A percentile compares a stretch with the other conserved stretches of the same genome.
Evolutionary conservation across 2,797 vertebrate species (phyloP).

Genomic region (Sebastolobus alascanus): DNA sequence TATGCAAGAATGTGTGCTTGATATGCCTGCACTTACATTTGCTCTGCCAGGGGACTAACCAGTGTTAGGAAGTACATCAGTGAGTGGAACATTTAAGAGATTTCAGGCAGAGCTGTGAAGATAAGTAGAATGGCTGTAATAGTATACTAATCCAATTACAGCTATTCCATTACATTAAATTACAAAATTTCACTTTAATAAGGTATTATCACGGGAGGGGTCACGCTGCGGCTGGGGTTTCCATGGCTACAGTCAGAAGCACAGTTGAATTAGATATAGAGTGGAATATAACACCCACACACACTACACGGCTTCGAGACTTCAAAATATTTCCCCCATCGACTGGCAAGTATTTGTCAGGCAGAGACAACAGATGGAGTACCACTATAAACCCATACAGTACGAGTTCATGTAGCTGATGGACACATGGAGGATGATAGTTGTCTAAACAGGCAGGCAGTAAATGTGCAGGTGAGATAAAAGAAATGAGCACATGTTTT

Average conservation of each 20-base stretch:
- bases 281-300: conserved; percentile 67
- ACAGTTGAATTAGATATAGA: conserved; percentile 68
- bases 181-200: conserved; percentile 72
- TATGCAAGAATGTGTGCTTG: conserved; percentile 32
- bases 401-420: conserved; percentile 37
- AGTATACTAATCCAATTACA: conserved; percentile 75
- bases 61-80: conserved; percentile 47
- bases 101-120: conserved; percentile 66
- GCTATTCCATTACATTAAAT: conserved; percentile 71
- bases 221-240: conserved; percentile 59
- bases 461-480: conserved; percentile 49
- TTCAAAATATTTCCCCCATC: conserved; percentile 50
- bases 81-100: conserved; percentile 62
- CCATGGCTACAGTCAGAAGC: conserved; percentile 73
- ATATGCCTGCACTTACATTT: conserved; percentile 41
- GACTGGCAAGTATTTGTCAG: conserved; percentile 52
- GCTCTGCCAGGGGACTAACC: conserved; percentile 31
- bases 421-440: conserved; percentile 31
- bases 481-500: conserved; percentile 30
- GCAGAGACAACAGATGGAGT: conserved; percentile 47
- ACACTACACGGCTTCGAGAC: conserved; percentile 49
- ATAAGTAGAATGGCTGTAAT: conserved; percentile 72
- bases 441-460: conserved; percentile 39
- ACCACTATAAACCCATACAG: conserved; percentile 12
- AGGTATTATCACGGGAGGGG: conserved; percentile 69